These are phyloP conservation scores for Kryphioiulus occultus DNA, from an alignment of 2,888 invertebrate species.

Conservation along the genomic window DNA sequence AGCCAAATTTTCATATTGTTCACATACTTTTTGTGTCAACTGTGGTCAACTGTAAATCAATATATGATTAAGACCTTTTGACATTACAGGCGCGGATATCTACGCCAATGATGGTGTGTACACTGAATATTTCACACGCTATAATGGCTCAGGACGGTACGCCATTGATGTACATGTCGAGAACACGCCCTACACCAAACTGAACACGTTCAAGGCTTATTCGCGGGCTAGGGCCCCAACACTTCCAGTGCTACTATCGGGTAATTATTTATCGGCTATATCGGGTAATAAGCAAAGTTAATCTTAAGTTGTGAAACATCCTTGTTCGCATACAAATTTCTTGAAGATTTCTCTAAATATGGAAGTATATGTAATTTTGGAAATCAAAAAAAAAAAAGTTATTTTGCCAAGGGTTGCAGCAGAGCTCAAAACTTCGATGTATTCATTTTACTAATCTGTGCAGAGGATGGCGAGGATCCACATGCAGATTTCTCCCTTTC, in stretches of 20 bases:
- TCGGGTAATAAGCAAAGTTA: too few relatives aligned
- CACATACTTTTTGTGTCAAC: too few relatives aligned
- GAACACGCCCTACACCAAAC: neutral
- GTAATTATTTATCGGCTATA: too few relatives aligned
- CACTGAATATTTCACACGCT: slow-evolving; percentile 30
- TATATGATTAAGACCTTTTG: too few relatives aligned
- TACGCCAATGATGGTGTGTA: slow-evolving; percentile 16
- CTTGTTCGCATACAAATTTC: neutral
- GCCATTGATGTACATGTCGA: neutral
- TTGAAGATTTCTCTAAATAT: neutral
- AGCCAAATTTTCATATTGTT: too few relatives aligned
- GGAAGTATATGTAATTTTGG: too few relatives aligned
- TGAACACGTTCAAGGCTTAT: neutral
- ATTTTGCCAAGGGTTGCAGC: too few relatives aligned
- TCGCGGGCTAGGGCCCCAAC: neutral
- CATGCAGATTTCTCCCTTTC: slow-evolving; percentile 27
- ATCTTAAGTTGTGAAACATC: too few relatives aligned
- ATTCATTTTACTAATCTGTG: neutral
- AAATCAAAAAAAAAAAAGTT: too few relatives aligned
- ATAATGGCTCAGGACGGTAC: slow-evolving; percentile 3
- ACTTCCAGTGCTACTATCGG: neutral
- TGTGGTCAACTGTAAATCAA: too few relatives aligned
- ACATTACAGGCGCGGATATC: slow-evolving; percentile 1
- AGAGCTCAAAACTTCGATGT: neutral
- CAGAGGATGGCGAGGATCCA: neutral